Percentiles rank a stretch among this genome's conserved stretches.
These are phyloP conservation scores for Blomia tropicalis DNA, from an alignment of 2,888 invertebrate genomes.

Conservation along the genomic window DNA sequence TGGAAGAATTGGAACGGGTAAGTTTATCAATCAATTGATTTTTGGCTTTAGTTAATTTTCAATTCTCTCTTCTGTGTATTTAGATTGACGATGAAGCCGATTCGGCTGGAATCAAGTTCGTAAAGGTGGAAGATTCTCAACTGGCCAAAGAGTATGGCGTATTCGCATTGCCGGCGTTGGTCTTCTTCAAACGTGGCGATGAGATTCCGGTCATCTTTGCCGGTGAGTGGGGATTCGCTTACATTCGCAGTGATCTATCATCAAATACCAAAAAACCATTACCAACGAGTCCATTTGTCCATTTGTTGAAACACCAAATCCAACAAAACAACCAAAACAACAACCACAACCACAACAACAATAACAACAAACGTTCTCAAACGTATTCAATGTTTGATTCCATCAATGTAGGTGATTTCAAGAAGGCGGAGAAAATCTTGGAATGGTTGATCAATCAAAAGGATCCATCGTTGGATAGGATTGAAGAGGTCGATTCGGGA, in stretches of 20 bases:
- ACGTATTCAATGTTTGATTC: background rate
- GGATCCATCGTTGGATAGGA: slow-evolving; percentile 75
- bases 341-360: no score
- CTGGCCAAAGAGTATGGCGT: slow-evolving; percentile 75
- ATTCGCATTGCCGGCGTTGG: slow-evolving; percentile 70
- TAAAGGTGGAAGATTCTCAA: slow-evolving; percentile 72
- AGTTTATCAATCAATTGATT: background rate
- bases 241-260: background rate
- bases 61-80: background rate
- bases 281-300: background rate
- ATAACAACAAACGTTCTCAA: no score
- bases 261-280: background rate
- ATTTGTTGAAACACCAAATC: no score
- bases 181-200: slow-evolving; percentile 64
- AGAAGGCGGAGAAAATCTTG: slow-evolving; percentile 44
- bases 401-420: slow-evolving; percentile 33
- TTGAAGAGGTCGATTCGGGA: slow-evolving; percentile 70
- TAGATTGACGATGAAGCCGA: slow-evolving; percentile 78
- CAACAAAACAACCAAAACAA: no score
- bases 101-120: slow-evolving; percentile 69
- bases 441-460: slow-evolving; percentile 79
- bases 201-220: slow-evolving; percentile 70
- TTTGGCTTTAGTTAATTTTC: background rate
- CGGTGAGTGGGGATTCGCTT: slow-evolving; percentile 3
- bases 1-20: slow-evolving; percentile 57